Evolutionary conservation across 2,888 invertebrate genomes (phyloP).

Genomic region (Anaspis maculata): DNA sequence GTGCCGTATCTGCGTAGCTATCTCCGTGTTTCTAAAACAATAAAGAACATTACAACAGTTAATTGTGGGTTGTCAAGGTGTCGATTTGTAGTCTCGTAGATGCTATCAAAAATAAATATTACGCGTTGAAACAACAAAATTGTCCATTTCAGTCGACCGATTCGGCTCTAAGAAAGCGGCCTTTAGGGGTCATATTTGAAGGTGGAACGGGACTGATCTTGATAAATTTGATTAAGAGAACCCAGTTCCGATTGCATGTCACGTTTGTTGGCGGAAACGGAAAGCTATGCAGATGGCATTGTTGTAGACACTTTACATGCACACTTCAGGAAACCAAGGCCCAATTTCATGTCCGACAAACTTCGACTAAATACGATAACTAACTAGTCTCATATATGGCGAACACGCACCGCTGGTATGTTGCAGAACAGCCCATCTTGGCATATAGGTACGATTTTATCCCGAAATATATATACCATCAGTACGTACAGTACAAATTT

Average conservation of each 20-base stretch:
- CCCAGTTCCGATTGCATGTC: conserved; percentile 43
- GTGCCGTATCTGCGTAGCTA: conserved; percentile 29
- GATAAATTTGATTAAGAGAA: conserved; percentile 44
- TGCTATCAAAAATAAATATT: conserved; percentile 45
- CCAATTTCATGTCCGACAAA: conserved; percentile 25
- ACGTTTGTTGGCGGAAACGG: conserved; percentile 39
- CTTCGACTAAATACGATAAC: conserved; percentile 17
- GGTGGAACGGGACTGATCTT: conserved; percentile 33
- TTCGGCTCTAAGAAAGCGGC: conserved; percentile 22
- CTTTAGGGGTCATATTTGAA: conserved; percentile 32
- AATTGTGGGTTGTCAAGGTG: conserved; percentile 45
- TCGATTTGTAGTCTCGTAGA: conserved; percentile 43
- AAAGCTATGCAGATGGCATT: conserved; percentile 44
- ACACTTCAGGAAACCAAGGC: conserved; percentile 36
- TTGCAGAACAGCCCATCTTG: too few species aligned
- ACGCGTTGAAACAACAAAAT: conserved; percentile 39
- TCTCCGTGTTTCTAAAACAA: conserved; percentile 36
- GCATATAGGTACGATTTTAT: conserved; percentile 9
- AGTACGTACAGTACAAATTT: too few species aligned
- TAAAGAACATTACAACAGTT: conserved; percentile 40
- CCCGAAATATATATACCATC: too few species aligned
- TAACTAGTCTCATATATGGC: conserved; percentile 19
- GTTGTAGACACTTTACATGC: conserved; percentile 40
- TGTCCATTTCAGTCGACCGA: conserved; percentile 25
- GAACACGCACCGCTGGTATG: conserved; percentile 13